Evolutionary conservation across 2,113 vertebrate species (phyloP), one percentile per base, ranked within the genome.

Genomic region (Pteropus alecto): DNA sequence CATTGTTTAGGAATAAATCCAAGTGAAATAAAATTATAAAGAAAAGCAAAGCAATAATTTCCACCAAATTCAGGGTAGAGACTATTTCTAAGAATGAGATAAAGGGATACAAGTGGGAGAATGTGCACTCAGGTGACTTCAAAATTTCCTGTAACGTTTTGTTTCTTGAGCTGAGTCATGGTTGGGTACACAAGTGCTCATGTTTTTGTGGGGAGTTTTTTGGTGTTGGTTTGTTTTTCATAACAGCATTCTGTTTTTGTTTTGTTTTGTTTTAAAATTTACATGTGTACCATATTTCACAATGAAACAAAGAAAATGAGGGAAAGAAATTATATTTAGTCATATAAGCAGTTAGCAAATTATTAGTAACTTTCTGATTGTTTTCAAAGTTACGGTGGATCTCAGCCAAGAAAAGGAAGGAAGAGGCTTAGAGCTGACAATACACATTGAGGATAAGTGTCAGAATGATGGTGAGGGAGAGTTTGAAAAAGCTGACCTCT

Each of bases 291-390:
- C 2, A 3, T 67, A 38, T 83, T 73, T 93, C 58, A 85, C 30
- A 86, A 63, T 12, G 68, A 92, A 74, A 84, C 35, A 67, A 92
- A 77, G 21, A 58, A 84, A 94, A 60, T 35, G 74, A 54, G 26
- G 28, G n/a, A 61, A 82, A 41, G 13, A 87, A 33, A 96, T 65
- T 38, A 15, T 87, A 87, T 51, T 51, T 60, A 56, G 12, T 73
- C 43, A 87, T 11, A 38, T 7, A 79, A 74, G 24, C 46, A 5
- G 22, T 86, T 77, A 70, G 24, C 43, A 96, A 96, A 87, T 63
- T 81, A 56, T 48, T 86, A 19, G 35, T 38, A 38, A 76, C 61
- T 84, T 84, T 95, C 73, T 85, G 26, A 63, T 51, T 51, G 30
- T 4, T 83, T 92, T 93, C 30, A 54, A 71, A 92, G 95, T 28